Evolutionary conservation across 53 echinoderm and acorn worm species (phyloP).

Genomic region (Actinopyga echinites): DNA sequence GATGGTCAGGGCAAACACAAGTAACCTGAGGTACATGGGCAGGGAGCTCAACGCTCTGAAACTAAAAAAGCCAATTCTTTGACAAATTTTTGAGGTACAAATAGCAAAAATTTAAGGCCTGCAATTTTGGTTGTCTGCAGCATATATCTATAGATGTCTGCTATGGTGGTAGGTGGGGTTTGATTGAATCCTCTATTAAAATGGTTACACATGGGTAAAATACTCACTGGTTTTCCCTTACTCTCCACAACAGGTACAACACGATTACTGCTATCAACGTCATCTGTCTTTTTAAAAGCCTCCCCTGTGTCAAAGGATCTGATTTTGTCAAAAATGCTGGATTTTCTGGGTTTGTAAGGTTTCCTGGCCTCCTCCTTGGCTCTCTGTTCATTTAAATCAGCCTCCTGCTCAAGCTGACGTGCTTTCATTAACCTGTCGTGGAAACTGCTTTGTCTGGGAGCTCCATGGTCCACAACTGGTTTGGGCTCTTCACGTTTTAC

Average conservation of each 20-base stretch:
- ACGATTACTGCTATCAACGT: neutral
- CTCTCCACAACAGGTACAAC: neutral
- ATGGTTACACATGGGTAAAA: too few species aligned
- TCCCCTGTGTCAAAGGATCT: constrained; percentile 81
- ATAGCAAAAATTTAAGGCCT: too few species aligned
- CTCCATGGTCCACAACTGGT: too few species aligned
- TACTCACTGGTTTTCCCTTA: neutral
- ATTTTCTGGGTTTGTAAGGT: constrained; percentile 60
- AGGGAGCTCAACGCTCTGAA: too few species aligned
- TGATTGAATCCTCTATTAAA: neutral
- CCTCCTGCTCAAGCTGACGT: constrained; percentile 60
- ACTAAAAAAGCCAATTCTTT: too few species aligned
- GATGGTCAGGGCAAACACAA: too few species aligned
- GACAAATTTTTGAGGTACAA: too few species aligned
- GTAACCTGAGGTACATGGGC: too few species aligned
- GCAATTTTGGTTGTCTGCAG: too few species aligned
- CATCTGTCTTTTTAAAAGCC: constrained; percentile 44
- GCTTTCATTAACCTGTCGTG: constrained; percentile 72
- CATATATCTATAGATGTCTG: too few species aligned
- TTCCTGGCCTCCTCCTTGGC: constrained; percentile 58
- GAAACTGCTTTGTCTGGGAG: constrained; percentile 27
- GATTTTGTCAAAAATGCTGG: constrained; percentile 82
- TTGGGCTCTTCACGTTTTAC: too few species aligned
- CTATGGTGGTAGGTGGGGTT: too few species aligned
- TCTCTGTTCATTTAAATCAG: constrained; percentile 34